Evolutionary conservation across 2,888 invertebrate genomes (phyloP), one percentile per base, ranked within the genome.

Genomic region (Agonopterix subpropinquella): DNA sequence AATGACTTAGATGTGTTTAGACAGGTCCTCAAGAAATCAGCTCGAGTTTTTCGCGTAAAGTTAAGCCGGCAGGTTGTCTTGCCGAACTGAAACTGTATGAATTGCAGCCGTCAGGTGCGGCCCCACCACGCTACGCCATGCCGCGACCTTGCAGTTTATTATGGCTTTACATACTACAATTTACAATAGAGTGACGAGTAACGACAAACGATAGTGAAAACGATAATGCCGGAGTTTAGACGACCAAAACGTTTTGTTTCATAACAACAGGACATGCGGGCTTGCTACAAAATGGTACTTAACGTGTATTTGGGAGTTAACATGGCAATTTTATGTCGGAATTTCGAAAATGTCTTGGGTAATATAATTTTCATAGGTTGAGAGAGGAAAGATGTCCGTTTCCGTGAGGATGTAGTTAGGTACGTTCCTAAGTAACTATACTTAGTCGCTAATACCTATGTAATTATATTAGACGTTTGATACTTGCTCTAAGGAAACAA

Each of bases 101-200:
- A 71, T 59, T 79, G 77, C 80, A 79, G 65, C 45, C 53, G 62
- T 71, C 67, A 72, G 73, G 70, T 71, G 71, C 11, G 8, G 66
- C 70, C 82, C 84, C 84, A 73, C 86, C 70, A 70, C 28, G 28
- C 28, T 28, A 28, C 4, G 60, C 55, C 57, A 47, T 47, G 55
- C 65, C 62, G 56, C 81, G 86, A 86, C 87, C 87, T 87, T 88
- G 85, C 78, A 73, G 79, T 77, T 79, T 78, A 84, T 88, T 84
- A 84, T 84, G 78, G 83, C 81, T 80, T 80, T 79, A 81, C 82
- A 78, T 77, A 78, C 79, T 67, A 78, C 81, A 80, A 81, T 81
- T 85, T 83, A 86, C 87, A 85, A 86, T 86, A 70, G 80, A 76
- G 65, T 80, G 84, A 83, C 84, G 80, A 80, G 72, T 68, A 50